phyloP scores from a whole-genome alignment of 2,888 invertebrate species.

The Polyommatus icarus region DNA sequence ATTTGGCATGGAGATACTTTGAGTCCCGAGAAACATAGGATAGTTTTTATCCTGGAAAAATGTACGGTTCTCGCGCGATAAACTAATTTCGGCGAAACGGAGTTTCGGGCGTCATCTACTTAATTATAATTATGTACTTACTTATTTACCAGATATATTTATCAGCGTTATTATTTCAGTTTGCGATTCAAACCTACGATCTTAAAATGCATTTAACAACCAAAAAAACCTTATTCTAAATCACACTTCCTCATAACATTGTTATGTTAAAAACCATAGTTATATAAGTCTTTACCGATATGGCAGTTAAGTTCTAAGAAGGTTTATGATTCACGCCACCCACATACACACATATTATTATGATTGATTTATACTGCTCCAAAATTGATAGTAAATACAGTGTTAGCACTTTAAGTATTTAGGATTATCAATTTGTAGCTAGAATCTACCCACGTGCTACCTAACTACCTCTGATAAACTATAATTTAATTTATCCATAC shows the following conservation, averaged over 20 bases:
- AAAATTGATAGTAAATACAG: conserved; percentile 18
- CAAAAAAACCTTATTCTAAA: neutral
- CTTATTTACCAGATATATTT: too few relatives aligned
- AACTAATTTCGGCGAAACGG: too few relatives aligned
- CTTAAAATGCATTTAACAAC: neutral
- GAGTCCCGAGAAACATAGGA: too few relatives aligned
- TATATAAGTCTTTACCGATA: neutral
- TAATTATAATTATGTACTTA: too few relatives aligned
- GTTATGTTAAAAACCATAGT: neutral
- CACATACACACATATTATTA: neutral
- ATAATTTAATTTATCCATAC: too few relatives aligned
- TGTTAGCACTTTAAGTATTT: neutral
- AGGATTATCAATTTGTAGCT: conserved; percentile 5
- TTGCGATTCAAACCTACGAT: neutral
- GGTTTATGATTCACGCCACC: conserved; percentile 1
- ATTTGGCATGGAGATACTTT: too few relatives aligned
- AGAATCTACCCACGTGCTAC: neutral
- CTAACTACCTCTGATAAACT: neutral
- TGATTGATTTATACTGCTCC: conserved; percentile 10
- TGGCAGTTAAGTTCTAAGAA: conserved; percentile 3
- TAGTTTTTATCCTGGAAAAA: too few relatives aligned
- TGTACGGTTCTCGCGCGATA: too few relatives aligned
- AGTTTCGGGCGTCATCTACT: too few relatives aligned
- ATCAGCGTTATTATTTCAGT: too few relatives aligned
- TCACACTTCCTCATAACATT: neutral